Conservation (phyloP, 2,888 invertebrate genomes). For the Ochlodes sylvanus region DNA sequence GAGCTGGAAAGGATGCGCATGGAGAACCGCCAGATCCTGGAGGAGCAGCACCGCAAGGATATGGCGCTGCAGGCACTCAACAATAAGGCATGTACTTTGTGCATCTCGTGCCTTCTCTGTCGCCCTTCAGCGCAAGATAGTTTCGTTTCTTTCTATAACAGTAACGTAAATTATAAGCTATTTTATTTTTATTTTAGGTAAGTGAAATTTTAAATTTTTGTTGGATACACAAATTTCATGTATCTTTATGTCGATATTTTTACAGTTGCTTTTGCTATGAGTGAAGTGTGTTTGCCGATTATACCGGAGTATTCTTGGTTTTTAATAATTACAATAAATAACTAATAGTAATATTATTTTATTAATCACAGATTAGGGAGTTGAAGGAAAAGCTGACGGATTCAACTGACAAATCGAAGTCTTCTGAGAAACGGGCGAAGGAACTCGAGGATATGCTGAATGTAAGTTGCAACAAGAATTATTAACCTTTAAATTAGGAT, state of each 20-base stretch:
- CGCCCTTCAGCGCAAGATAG: too few species aligned
- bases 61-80: slow-evolving; percentile 52
- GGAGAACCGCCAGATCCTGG: slow-evolving; percentile 69
- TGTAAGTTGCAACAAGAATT: slow-evolving; percentile 54
- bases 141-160: too few species aligned
- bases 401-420: slow-evolving; percentile 79
- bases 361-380: slow-evolving; percentile 62
- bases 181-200: too few species aligned
- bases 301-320: too few species aligned
- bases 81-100: slow-evolving; percentile 55
- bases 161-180: too few species aligned
- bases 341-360: neutral
- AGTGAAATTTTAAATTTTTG: too few species aligned
- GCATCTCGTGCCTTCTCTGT: neutral
- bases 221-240: too few species aligned
- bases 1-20: slow-evolving; percentile 65
- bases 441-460: slow-evolving; percentile 86
- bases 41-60: slow-evolving; percentile 69
- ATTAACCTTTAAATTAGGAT: neutral
- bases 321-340: too few species aligned
- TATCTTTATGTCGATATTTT: too few species aligned
- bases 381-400: slow-evolving; percentile 79
- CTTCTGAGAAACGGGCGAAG: slow-evolving; percentile 84
- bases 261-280: too few species aligned
- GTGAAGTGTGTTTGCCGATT: too few species aligned